These are phyloP conservation scores for Manduca sexta DNA, from an alignment of 1,140 invertebrate genomes.

Conservation along the genomic window DNA sequence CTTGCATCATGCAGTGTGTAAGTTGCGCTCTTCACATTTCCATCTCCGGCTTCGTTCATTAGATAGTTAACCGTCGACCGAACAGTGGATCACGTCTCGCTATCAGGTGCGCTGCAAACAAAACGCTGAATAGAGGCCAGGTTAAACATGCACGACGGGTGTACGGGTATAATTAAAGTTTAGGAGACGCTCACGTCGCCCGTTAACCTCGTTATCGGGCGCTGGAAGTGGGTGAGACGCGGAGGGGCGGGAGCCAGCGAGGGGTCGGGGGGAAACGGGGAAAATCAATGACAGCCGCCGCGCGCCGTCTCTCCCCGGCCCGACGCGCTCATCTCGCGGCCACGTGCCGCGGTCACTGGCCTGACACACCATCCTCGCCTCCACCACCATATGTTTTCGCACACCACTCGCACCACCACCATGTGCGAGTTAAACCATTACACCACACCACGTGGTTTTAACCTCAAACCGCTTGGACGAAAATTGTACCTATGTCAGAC, in stretches of 20 bases:
- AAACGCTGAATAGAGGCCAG: slow-evolving; percentile 66
- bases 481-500: not conserved
- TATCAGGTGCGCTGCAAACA: slow-evolving; percentile 68
- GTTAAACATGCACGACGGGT: slow-evolving; percentile 71
- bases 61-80: slow-evolving; percentile 43
- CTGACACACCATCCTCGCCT: slow-evolving; percentile 26
- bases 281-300: slow-evolving; percentile 71
- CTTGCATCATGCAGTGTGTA: slow-evolving; percentile 21
- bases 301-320: slow-evolving; percentile 64
- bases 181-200: slow-evolving; percentile 72
- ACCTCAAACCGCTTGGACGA: not conserved
- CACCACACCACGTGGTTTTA: slow-evolving; percentile 15
- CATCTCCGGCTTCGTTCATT: slow-evolving; percentile 45
- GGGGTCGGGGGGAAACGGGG: slow-evolving; percentile 50
- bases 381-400: slow-evolving; percentile 23
- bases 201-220: slow-evolving; percentile 73
- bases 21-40: slow-evolving; percentile 29
- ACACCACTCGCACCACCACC: slow-evolving; percentile 6
- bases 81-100: slow-evolving; percentile 50
- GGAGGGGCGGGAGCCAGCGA: slow-evolving; percentile 39
- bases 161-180: slow-evolving; percentile 73
- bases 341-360: slow-evolving; percentile 70
- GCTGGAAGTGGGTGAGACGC: slow-evolving; percentile 70
- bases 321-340: slow-evolving; percentile 67
- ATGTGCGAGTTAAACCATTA: too few species aligned